A percentile compares a stretch with the other conserved stretches of the same genome.
Conservation (phyloP, 1,140 invertebrate genomes). For the Ceratina calcarata region DNA sequence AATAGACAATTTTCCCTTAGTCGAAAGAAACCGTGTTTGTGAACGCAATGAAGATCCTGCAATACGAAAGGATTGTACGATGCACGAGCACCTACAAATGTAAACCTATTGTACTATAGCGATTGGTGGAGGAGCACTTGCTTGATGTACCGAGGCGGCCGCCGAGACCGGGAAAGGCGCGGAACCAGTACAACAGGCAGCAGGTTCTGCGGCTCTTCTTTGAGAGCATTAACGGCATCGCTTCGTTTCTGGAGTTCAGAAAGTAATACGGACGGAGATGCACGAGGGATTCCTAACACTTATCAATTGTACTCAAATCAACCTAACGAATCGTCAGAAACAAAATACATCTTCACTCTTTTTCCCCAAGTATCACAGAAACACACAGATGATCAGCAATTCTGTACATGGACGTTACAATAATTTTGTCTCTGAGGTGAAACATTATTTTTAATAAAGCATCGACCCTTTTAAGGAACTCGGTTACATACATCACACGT, state of each 20-base stretch:
- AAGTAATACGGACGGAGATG: constrained; percentile 51
- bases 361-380: no score
- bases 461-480: neutral
- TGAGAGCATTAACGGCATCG: constrained; percentile 65
- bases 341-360: no score
- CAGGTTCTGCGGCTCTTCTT: constrained; percentile 61
- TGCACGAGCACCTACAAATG: constrained; percentile 48
- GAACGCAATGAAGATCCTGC: neutral
- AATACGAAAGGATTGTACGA: constrained; percentile 13
- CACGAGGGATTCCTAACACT: neutral
- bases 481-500: neutral
- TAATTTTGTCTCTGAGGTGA: no score
- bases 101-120: constrained; percentile 65
- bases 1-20: neutral
- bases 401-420: no score
- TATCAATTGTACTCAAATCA: neutral
- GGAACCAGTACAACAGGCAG: constrained; percentile 50
- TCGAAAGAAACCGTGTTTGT: neutral
- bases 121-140: constrained; percentile 62
- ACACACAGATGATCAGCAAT: no score
- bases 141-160: constrained; percentile 43
- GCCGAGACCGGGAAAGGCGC: constrained; percentile 42
- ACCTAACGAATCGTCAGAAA: no score
- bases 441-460: neutral
- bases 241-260: constrained; percentile 63